Evolutionary conservation across 2,113 vertebrate species (phyloP), one percentile per base, ranked within the genome.

Genomic region (Chauna torquata): DNA sequence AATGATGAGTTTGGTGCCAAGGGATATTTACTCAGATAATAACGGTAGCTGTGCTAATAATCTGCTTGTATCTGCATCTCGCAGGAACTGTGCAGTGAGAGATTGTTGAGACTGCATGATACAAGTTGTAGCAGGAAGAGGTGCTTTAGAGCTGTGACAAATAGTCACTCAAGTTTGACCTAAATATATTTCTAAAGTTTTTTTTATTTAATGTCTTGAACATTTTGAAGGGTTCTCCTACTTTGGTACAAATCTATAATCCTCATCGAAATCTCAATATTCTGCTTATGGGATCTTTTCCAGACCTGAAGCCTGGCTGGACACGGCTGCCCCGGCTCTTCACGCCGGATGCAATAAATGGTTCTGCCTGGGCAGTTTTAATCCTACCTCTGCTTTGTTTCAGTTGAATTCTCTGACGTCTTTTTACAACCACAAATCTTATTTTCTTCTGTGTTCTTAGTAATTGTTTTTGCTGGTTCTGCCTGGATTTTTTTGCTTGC

Each of bases 331-430:
- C 85, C 90, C 65, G 71, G 42, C 88, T 86, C 76, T 93, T 86
- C 40, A 15, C 0, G 4, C 71, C 77, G 87, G 58, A 87, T 91
- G 62, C 69, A 84, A 59, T 91, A 64, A 92, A 40, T 80, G 89
- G 36, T 69, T 92, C 90, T 95, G 87, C 92, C 68, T 92, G 92
- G 87, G 94, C 85, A 92, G 82, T 36, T 79, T 76, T 90, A 80
- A 77, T 82, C 32, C 45, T 49, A 71, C 71, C 89, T 70, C 92
- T 86, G 93, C 92, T 93, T 95, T 61, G 71, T 70, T 80, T 90
- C 77, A 49, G 8, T 28, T 86, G 85, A 54, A 74, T 94, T 83
- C 42, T 80, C 84, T 80, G 87, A 69, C 62, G 32, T 89, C 70
- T 65, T 95, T 75, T 81, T 49, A 69, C 57, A 80, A 32, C 84